Percentiles rank a stretch among this genome's conserved stretches.
Evolutionary conservation across 2,888 invertebrate genomes (phyloP).

Genomic region (Calameuta pallipes): DNA sequence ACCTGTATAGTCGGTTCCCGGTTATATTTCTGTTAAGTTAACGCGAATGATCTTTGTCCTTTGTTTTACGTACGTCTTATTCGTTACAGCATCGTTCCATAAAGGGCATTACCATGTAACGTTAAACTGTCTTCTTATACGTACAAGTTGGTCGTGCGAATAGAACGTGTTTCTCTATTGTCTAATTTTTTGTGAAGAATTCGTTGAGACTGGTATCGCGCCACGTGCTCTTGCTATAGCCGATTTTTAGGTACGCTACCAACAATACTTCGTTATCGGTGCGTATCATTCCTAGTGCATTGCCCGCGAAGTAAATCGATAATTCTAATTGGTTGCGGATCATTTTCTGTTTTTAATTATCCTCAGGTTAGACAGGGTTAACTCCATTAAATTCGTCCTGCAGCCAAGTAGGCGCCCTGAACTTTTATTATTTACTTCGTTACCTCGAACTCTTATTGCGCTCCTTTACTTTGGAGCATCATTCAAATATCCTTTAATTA

Average conservation of each 20-base stretch:
- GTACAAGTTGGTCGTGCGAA: too few relatives aligned
- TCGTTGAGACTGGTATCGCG: too few relatives aligned
- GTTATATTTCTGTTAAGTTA: too few relatives aligned
- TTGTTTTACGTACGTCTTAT: too few relatives aligned
- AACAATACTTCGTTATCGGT: not conserved
- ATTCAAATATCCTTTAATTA: constrained; percentile 2
- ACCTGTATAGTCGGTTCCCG: too few relatives aligned
- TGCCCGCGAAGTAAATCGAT: constrained; percentile 44
- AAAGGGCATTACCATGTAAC: too few relatives aligned
- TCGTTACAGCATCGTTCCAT: too few relatives aligned
- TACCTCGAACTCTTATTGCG: constrained; percentile 39
- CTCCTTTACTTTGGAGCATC: constrained; percentile 36
- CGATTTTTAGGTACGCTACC: not conserved
- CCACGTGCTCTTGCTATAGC: too few relatives aligned
- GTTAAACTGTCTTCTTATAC: too few relatives aligned
- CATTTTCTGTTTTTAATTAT: constrained; percentile 58
- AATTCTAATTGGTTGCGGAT: constrained; percentile 51
- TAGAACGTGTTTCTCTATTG: too few relatives aligned
- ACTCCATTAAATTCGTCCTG: constrained; percentile 50
- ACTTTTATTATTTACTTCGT: constrained; percentile 25
- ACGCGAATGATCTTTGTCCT: too few relatives aligned
- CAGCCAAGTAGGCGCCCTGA: constrained; percentile 35
- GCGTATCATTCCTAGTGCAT: constrained; percentile 7
- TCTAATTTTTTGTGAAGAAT: too few relatives aligned
- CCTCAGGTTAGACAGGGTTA: constrained; percentile 50